Conservation (phyloP, 2,888 invertebrate species). For the Tribolium freemani region DNA sequence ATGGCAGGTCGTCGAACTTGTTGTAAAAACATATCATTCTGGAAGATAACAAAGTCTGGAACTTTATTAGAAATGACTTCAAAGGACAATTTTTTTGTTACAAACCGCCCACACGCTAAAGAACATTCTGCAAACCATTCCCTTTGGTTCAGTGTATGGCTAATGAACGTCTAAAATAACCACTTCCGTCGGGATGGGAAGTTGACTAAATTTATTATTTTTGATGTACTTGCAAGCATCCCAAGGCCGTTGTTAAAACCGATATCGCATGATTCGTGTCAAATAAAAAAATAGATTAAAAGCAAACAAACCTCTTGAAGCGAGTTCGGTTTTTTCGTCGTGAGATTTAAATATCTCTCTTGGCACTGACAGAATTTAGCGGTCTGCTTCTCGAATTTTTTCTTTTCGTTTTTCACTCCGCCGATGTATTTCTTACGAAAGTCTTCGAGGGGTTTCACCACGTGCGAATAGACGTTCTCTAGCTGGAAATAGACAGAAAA, state of each 20-base stretch:
- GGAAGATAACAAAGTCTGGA: not conserved
- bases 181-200: slow-evolving; percentile 39
- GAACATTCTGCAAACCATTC: not conserved
- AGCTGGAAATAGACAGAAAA: slow-evolving; percentile 75
- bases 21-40: not conserved
- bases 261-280: slow-evolving; percentile 4
- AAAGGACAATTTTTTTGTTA: not conserved
- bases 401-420: slow-evolving; percentile 95
- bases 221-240: slow-evolving; percentile 1
- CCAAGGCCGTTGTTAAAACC: slow-evolving; percentile 10
- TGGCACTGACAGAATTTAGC: slow-evolving; percentile 97
- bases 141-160: not conserved
- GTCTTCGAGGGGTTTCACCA: slow-evolving; percentile 92
- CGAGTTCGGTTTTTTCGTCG: slow-evolving; percentile 89
- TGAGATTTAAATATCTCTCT: slow-evolving; percentile 94
- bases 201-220: slow-evolving; percentile 35
- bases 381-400: slow-evolving; percentile 98
- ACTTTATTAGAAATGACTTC: not conserved
- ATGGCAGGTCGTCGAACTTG: slow-evolving; percentile 1
- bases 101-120: not conserved
- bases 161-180: slow-evolving; percentile 32
- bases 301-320: slow-evolving; percentile 83
- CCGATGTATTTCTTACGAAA: slow-evolving; percentile 97
- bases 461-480: slow-evolving; percentile 92
- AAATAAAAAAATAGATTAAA: not conserved